Conservation (phyloP, 1,140 invertebrate species). For the Penaeus japonicus region DNA sequence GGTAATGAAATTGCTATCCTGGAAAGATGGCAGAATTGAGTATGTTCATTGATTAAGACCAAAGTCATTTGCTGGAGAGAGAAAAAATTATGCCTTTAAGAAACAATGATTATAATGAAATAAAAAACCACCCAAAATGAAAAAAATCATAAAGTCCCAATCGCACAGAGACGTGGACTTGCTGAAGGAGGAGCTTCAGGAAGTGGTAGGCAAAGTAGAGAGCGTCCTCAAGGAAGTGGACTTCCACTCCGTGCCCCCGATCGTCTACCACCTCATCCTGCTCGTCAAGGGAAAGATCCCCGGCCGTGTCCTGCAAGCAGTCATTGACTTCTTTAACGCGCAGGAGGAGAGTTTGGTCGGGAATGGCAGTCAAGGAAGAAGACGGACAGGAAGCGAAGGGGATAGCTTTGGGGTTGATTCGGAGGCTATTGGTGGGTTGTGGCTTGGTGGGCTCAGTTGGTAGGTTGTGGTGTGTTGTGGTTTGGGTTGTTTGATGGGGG, state of each 20-base stretch:
- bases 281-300: slow-evolving; percentile 34
- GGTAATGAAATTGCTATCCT: no score
- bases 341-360: slow-evolving; percentile 42
- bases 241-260: slow-evolving; percentile 63
- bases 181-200: slow-evolving; percentile 63
- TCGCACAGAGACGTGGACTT: slow-evolving; percentile 63
- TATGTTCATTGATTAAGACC: no score
- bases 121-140: no score
- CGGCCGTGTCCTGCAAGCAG: slow-evolving; percentile 16
- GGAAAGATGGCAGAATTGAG: no score
- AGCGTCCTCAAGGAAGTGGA: slow-evolving; percentile 63
- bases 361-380: no score
- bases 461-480: no score
- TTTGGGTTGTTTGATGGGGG: no score
- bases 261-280: slow-evolving; percentile 65
- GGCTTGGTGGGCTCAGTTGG: no score
- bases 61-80: no score
- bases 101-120: no score
- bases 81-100: no score
- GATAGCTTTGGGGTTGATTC: slow-evolving; percentile 3
- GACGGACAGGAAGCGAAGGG: not conserved
- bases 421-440: slow-evolving; percentile 21
- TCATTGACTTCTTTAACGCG: slow-evolving; percentile 50
- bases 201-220: slow-evolving; percentile 64
- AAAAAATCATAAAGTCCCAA: no score